Base-by-base conservation (phyloP, 35 echinoderm and acorn worm species). In the Hemicentrotus pulcherrimus region DNA sequence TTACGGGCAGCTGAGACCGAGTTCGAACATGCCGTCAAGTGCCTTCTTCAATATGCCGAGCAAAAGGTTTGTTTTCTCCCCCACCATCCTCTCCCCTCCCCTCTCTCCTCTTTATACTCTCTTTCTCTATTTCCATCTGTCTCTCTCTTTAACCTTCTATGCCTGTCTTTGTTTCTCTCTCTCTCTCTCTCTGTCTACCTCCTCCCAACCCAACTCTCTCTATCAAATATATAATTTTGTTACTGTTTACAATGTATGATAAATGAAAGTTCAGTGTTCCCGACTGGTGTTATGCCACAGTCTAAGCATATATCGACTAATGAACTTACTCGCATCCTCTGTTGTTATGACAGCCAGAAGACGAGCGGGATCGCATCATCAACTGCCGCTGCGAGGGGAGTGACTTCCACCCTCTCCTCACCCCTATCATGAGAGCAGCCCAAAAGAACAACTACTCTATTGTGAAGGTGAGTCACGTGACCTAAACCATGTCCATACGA, bases 331-430 rank as follows among this genome's bases (percentile, higher is more conserved):
- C 5, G 5, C 61, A 71, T 71, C 61, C 6, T 71, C 15, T 78
- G 65, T 78, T 78, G 65, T 18, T 22, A 78, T 78, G 65, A 78
- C 88, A 96, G 95, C 46, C 47, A 14, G 47, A 89, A 46, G 85
- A 94, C 19, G 96, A 96, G 47, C 13, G 94, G 6, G 55, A 61
- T 18, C 71, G 30, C 15, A 97, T 99, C 46, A 95, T 99, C 31
- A 96, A 99, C 47, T 97, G 97, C 48, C 97, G 94, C 87, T 97
- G 97, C 59, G 97, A 97, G 11, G 96, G 94, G 4, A 96, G 96
- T 91, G 97, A 99, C 89, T 98, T 99, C 46, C 98, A 99, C 33
- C 98, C 98, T 15, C 94, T 98, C 50, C 92, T 98, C 48, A 99
- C 97, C 18, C 98, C 98, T 5, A 97, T 99, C 22, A 96, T 99